phyloP scores from a whole-genome alignment of 2,797 vertebrate species.

The Lophius americanus region DNA sequence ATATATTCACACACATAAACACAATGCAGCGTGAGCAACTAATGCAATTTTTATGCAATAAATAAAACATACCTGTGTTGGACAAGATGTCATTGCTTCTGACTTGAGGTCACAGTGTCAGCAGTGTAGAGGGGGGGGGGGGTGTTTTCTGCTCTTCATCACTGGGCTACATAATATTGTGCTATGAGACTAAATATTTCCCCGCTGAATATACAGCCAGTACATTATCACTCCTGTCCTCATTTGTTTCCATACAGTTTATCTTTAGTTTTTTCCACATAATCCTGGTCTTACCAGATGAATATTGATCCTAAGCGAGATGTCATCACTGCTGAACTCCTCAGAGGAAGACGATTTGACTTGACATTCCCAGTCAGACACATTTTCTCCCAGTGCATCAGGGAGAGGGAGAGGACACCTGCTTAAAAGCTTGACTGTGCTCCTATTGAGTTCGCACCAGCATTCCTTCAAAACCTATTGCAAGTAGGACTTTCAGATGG shows the following conservation, averaged over 20 bases:
- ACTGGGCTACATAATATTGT: constrained; percentile 43
- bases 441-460: constrained; percentile 59
- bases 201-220: constrained; percentile 38
- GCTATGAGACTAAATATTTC: constrained; percentile 54
- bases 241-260: constrained; percentile 18
- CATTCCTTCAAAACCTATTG: constrained; percentile 43
- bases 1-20: constrained; percentile 29
- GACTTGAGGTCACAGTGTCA: constrained; percentile 66
- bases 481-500: constrained; percentile 60
- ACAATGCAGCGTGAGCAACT: constrained; percentile 28
- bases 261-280: constrained; percentile 12
- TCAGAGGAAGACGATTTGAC: background rate
- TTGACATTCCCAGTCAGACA: constrained; percentile 29
- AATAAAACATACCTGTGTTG: constrained; percentile 64
- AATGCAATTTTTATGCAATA: constrained; percentile 68
- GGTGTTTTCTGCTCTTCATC: constrained; percentile 24
- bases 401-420: constrained; percentile 26
- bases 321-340: constrained; percentile 12
- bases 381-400: constrained; percentile 28
- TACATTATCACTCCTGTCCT: constrained; percentile 14
- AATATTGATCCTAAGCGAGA: constrained; percentile 47
- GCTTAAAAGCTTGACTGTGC: constrained; percentile 57
- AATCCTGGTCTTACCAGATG: constrained; percentile 11
- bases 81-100: constrained; percentile 61
- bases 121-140: constrained; percentile 21